phyloP scores from a whole-genome alignment of 2,888 invertebrate genomes.

The Eutolmus rufibarbis region DNA sequence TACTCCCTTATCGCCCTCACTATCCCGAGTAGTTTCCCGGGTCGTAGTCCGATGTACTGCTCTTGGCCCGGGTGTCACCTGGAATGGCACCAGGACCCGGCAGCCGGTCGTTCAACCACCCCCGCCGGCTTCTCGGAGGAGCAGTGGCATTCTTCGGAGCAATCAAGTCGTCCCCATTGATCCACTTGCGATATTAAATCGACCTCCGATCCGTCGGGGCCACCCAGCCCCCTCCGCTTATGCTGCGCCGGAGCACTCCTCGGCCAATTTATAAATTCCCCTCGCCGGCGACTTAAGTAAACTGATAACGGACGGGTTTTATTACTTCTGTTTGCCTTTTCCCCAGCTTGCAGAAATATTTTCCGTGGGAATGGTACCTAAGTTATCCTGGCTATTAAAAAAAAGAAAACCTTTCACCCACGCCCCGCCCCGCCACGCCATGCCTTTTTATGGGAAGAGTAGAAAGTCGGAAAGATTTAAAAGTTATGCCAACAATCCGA shows the following conservation, averaged over 20 bases:
- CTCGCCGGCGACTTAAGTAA: not conserved
- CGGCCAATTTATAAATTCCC: conserved; percentile 17
- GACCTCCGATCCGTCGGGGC: not conserved
- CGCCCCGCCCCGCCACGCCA: not conserved
- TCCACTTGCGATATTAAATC: conserved; percentile 18
- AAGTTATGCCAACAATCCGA: conserved; percentile 8
- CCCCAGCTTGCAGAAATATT: conserved; percentile 8
- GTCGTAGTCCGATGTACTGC: not conserved
- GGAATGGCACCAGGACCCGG: not conserved
- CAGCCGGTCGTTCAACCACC: not conserved
- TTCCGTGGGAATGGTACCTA: conserved; percentile 2
- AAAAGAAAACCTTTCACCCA: not conserved
- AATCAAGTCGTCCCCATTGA: not conserved
- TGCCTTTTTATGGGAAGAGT: not conserved
- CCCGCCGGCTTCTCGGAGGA: not conserved
- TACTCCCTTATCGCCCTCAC: not conserved
- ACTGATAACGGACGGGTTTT: conserved; percentile 31
- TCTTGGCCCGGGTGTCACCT: not conserved
- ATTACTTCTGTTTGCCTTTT: conserved; percentile 25
- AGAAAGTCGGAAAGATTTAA: not conserved
- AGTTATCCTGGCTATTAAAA: conserved; percentile 17
- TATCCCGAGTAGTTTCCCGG: not conserved
- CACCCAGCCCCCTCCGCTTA: not conserved
- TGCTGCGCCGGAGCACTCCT: not conserved
- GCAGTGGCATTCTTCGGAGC: not conserved